Evolutionary conservation across 2,797 vertebrate genomes (phyloP).

Genomic region (Tinamus major): DNA sequence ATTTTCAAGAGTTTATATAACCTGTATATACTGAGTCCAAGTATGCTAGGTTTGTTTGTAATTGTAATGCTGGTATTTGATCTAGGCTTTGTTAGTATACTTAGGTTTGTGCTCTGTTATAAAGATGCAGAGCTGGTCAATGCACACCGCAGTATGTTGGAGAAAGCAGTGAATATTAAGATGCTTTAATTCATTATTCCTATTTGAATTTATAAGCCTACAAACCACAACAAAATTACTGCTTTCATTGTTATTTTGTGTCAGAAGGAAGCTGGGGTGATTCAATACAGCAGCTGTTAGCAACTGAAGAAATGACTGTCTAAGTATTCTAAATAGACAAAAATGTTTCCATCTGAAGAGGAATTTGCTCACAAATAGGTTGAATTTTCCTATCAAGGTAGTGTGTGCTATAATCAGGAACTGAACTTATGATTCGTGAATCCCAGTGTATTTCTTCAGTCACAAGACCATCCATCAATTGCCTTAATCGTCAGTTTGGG

Average conservation of each 20-base stretch:
- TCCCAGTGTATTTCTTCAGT: background rate
- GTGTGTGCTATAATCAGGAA: background rate
- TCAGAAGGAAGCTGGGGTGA: background rate
- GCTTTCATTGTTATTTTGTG: background rate
- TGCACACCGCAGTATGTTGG: fast-evolving
- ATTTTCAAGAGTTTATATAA: background rate
- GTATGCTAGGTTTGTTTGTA: background rate
- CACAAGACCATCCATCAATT: background rate
- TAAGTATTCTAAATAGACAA: background rate
- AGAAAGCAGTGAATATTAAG: background rate
- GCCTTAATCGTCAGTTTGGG: background rate
- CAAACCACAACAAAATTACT: background rate
- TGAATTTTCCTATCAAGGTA: background rate
- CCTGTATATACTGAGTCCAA: background rate
- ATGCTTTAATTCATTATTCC: background rate
- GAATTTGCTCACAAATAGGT: background rate
- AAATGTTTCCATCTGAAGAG: background rate
- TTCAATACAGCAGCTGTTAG: background rate
- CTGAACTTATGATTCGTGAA: background rate
- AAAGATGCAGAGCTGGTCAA: background rate
- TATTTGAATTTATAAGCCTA: background rate
- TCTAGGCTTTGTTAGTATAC: fast-evolving
- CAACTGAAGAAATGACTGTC: background rate
- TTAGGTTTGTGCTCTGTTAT: background rate
- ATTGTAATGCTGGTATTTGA: background rate